Conservation (phyloP, 2,797 vertebrate species). For the Antrozous pallidus region DNA sequence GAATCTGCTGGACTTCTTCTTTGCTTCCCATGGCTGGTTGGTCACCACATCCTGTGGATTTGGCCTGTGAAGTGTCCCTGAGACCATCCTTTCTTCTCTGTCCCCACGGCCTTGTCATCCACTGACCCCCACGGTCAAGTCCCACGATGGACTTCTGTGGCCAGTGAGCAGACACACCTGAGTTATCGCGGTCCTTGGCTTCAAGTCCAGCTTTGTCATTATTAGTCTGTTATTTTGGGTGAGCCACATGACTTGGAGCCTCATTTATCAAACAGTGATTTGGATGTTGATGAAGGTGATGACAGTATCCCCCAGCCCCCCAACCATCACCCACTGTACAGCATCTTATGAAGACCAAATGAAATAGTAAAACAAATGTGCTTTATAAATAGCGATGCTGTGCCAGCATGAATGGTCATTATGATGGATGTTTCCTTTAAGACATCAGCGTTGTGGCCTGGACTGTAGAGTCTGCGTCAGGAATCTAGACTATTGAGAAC, state of each 20-base stretch:
- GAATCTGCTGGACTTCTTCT: not conserved
- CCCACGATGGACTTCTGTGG: not conserved
- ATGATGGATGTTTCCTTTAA: not conserved
- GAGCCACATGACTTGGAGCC: not conserved
- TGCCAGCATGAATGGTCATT: rapidly evolving
- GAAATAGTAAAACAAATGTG: not conserved
- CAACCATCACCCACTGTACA: rapidly evolving
- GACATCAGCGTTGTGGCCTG: not conserved
- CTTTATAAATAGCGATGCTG: not conserved
- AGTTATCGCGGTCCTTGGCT: not conserved
- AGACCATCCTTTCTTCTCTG: not conserved
- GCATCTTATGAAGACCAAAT: not conserved
- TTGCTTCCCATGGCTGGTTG: not conserved
- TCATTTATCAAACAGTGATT: not conserved
- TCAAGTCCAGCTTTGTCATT: not conserved
- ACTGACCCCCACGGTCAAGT: not conserved
- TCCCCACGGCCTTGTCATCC: not conserved
- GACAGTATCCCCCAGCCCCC: rapidly evolving
- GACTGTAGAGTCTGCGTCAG: not conserved
- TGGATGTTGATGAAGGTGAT: not conserved
- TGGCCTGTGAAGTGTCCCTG: not conserved
- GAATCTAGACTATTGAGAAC: not conserved
- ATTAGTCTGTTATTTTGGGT: not conserved
- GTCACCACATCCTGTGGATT: not conserved
- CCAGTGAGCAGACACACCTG: rapidly evolving